These are phyloP conservation scores for Arctia plantaginis DNA, from an alignment of 2,888 invertebrate species.

Conservation along the genomic window DNA sequence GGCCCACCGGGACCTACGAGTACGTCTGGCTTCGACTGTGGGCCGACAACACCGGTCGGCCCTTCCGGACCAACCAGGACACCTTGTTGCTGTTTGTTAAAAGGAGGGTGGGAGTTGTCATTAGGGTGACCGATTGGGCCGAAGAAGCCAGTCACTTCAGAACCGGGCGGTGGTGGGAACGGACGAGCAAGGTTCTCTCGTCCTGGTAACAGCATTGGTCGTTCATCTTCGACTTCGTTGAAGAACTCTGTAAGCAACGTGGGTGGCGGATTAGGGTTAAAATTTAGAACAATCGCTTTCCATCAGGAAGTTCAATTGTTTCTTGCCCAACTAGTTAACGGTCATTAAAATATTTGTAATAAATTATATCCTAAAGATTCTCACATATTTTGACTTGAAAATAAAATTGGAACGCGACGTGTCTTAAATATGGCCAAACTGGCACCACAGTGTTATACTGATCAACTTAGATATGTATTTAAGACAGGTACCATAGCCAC, in stretches of 20 bases:
- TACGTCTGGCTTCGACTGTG: conserved; percentile 23
- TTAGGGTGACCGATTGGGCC: conserved; percentile 53
- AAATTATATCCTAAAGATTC: background rate
- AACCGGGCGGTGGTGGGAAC: conserved; percentile 57
- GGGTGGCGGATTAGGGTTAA: background rate
- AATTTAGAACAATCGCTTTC: background rate
- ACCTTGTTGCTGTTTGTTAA: conserved; percentile 36
- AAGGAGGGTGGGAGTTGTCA: conserved; percentile 33
- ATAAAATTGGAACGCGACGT: no score
- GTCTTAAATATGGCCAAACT: background rate
- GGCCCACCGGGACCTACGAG: conserved; percentile 69
- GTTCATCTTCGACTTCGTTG: conserved; percentile 75
- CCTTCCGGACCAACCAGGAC: conserved; percentile 61
- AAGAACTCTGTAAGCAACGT: conserved; percentile 65
- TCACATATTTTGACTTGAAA: background rate
- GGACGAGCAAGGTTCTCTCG: conserved; percentile 55
- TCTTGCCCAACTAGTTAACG: background rate
- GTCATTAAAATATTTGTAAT: background rate
- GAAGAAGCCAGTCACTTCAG: conserved; percentile 42
- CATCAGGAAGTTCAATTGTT: background rate
- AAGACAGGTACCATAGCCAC: background rate
- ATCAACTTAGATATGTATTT: background rate
- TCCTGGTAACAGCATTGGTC: conserved; percentile 65
- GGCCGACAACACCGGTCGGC: conserved; percentile 41
- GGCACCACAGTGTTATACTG: background rate